phyloP scores from a whole-genome alignment of 1,140 invertebrate species.

The Argopecten irradians region DNA sequence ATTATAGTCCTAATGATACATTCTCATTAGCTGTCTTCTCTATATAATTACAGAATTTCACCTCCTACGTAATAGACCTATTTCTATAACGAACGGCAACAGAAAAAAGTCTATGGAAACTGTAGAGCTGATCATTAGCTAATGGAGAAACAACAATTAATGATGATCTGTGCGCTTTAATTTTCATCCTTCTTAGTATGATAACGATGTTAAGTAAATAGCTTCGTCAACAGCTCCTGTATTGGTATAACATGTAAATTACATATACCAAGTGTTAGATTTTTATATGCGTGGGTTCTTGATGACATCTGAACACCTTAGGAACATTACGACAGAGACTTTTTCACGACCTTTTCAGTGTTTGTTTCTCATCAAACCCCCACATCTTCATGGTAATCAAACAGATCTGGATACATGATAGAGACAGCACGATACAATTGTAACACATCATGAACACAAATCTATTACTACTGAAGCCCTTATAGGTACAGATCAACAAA shows the following conservation, averaged over 20 bases:
- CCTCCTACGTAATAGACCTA: too few relatives aligned
- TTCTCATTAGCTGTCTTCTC: too few relatives aligned
- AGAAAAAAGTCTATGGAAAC: neutral
- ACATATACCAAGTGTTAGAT: neutral
- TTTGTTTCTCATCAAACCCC: neutral
- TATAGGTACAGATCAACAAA: too few relatives aligned
- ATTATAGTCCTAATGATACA: too few relatives aligned
- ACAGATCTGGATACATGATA: neutral
- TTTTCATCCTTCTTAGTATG: neutral
- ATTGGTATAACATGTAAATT: neutral
- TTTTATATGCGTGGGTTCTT: neutral
- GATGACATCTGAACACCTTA: neutral
- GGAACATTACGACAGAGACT: neutral
- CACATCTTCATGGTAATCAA: neutral
- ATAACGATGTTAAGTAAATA: neutral
- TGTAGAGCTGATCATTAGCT: neutral
- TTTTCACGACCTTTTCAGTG: neutral
- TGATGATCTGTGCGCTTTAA: neutral
- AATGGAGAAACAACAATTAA: neutral
- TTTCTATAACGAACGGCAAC: neutral
- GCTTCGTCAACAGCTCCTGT: neutral
- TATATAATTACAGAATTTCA: too few relatives aligned
- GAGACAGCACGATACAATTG: neutral
- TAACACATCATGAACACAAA: too few relatives aligned
- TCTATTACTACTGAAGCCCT: too few relatives aligned